Evolutionary conservation across 2,797 vertebrate genomes (phyloP), one percentile per base, ranked within the genome.

Genomic region (Orientallactaga sibirica): DNA sequence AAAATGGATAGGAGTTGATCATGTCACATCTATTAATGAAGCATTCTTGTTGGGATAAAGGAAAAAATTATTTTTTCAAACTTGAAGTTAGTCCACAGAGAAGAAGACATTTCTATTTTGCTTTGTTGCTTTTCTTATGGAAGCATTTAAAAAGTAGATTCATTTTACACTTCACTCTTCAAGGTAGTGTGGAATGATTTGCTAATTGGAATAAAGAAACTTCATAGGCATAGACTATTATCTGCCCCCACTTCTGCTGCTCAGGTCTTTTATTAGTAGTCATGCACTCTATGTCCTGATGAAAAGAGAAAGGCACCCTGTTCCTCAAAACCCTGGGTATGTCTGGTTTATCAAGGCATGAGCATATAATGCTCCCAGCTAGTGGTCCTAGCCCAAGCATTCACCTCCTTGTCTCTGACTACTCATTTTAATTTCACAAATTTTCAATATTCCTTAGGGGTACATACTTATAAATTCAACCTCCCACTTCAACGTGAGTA

Each of bases 281-380:
- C 6, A 24, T 41, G 86, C 11, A 71, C 14, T 52, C 24, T 58
- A 18, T n/a, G 18, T 1, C 18, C 4, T n/a, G 20, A 11, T 27
- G 25, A 48, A 61, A 80, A 33, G 15, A 20, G 3, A 19, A 5
- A 20, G 16, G 3, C 1, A 5, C 3, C 4, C 0, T 18, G 1
- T 75, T 3, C 5, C 19, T 73, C 4, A 68, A 66, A 76, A 15
- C 24, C 78, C 6, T 1, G 2, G 55, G 11, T 14, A 55, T 68
- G 12, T 58, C 12, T 29, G 71, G 8, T 10, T 92, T 85, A 71
- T 43, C 20, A 20, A 76, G 52, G 22, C 5, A 3, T 78, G 18
- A 80, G 11, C 2, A 12, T 16, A 74, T 8, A 10, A 27, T 52
- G 10, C 41, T 20, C 37, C 14, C 0, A 61, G 20, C 1, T 33